Evolutionary conservation across 1,140 invertebrate species (phyloP), one percentile per base, ranked within the genome.

Genomic region (Zaprionus ghesquierei): DNA sequence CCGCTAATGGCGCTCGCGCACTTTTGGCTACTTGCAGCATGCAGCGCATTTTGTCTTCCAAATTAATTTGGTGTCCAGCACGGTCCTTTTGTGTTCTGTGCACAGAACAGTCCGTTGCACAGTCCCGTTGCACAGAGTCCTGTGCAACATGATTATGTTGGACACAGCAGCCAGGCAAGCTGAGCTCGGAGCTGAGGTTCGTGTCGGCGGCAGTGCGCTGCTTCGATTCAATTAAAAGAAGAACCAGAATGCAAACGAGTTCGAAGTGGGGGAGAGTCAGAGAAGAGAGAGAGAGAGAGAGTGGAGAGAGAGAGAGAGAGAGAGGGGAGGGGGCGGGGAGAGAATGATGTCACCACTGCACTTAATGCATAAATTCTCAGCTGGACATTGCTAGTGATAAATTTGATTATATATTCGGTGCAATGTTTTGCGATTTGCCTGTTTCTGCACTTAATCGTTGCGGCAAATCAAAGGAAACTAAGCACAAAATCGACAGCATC

Each of bases 301-400:
- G 8, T 49, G 51, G 10, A n/a, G 22, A 31, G 58, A n/a, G 25
- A 12, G 41, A 10, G 18, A 12, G 13, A 58, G 41, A 5, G n/a
- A 6, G 8, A 50, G 51, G 9, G n/a, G 23, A 23, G 46, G 2
- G n/a, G 31, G 10, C 9, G 2, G n/a, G 27, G 8, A 22, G 51
- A 65, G 35, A 31, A 59, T 72, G 55, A 62, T 75, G 59, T 70
- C 33, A 65, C 63, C 56, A 58, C 81, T 86, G 82, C 82, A 87
- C 79, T 87, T 86, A 86, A 86, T 87, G 82, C 82, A 86, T 87
- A 77, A 87, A 87, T 86, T 87, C 82, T 76, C 81, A 61, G 82
- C 79, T 72, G 81, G 81, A 84, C 77, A 85, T 80, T 63, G 69
- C 15, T 56, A 66, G 73, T 78, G 70, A 81, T 87, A 76, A 79